A percentile compares a stretch with the other conserved stretches of the same genome.
Conservation (phyloP, 1,140 invertebrate species). For the Pentalonia nigronervosa region DNA sequence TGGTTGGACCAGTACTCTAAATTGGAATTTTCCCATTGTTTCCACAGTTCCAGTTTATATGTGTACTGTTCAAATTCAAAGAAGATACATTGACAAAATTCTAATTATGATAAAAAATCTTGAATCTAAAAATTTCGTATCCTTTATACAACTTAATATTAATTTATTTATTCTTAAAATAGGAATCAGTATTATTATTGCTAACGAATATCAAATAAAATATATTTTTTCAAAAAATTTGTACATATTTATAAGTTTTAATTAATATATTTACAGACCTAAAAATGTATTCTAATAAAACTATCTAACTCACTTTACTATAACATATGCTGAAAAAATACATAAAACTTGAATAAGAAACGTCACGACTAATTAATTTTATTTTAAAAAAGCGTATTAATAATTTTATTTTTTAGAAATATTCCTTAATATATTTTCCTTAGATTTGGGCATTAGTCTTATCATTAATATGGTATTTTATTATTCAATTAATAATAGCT, state of each 20-base stretch:
- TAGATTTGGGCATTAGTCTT: neutral
- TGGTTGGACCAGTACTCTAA: neutral
- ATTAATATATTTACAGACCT: neutral
- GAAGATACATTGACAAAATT: too few species aligned
- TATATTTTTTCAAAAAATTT: neutral
- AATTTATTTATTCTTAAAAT: neutral
- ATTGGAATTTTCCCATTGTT: neutral
- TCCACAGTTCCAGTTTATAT: neutral
- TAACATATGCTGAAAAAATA: neutral
- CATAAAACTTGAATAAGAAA: neutral
- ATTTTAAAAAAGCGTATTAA: neutral
- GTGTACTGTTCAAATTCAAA: neutral
- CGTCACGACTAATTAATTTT: neutral
- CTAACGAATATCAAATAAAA: neutral
- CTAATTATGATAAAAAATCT: too few species aligned
- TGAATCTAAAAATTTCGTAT: neutral
- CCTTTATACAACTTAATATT: constrained; percentile 13
- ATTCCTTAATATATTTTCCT: neutral
- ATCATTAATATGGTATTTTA: neutral
- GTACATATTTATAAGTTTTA: neutral
- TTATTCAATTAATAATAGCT: neutral
- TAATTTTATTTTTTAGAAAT: neutral
- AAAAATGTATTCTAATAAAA: neutral
- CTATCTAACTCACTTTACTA: neutral
- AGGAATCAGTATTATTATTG: neutral